These are phyloP conservation scores for Hyperoplus immaculatus DNA, from an alignment of 2,797 vertebrate species.

Conservation along the genomic window DNA sequence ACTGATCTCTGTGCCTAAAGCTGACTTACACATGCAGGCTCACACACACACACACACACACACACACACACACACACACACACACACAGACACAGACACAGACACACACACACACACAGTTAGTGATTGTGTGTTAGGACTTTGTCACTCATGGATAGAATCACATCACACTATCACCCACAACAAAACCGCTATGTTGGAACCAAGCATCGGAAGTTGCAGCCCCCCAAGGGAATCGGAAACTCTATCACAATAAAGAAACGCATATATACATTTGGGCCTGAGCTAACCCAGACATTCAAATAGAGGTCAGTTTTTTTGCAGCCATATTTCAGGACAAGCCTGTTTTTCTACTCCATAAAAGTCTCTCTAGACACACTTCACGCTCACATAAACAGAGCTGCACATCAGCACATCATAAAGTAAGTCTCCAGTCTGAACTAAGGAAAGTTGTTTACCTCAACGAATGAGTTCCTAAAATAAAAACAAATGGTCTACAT, in stretches of 20 bases:
- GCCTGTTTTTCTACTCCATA: neutral
- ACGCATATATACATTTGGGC: neutral
- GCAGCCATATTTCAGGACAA: neutral
- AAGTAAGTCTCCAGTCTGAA: slow-evolving; percentile 38
- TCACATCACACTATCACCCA: slow-evolving; percentile 23
- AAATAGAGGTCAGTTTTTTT: slow-evolving; percentile 8
- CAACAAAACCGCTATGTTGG: slow-evolving; percentile 36
- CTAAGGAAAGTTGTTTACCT: slow-evolving; percentile 74
- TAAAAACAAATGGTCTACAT: slow-evolving; percentile 64
- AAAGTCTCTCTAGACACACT: neutral
- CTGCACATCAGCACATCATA: slow-evolving; percentile 7
- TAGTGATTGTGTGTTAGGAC: slow-evolving; percentile 16
- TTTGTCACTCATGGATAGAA: slow-evolving; percentile 16
- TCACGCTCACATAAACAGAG: neutral
- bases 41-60: slow-evolving; percentile 1
- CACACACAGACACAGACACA: neutral
- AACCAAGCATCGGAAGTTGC: slow-evolving; percentile 22
- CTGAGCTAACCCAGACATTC: neutral
- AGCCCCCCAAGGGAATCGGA: slow-evolving; percentile 1
- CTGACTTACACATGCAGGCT: slow-evolving; percentile 8
- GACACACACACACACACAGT: slow-evolving; percentile 5
- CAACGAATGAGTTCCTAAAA: slow-evolving; percentile 49
- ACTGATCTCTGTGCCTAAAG: slow-evolving; percentile 19
- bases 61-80: slow-evolving; percentile 2
- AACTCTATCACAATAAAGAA: neutral